Conservation (phyloP, 2,888 invertebrate genomes). For the Coleophora deauratella region DNA sequence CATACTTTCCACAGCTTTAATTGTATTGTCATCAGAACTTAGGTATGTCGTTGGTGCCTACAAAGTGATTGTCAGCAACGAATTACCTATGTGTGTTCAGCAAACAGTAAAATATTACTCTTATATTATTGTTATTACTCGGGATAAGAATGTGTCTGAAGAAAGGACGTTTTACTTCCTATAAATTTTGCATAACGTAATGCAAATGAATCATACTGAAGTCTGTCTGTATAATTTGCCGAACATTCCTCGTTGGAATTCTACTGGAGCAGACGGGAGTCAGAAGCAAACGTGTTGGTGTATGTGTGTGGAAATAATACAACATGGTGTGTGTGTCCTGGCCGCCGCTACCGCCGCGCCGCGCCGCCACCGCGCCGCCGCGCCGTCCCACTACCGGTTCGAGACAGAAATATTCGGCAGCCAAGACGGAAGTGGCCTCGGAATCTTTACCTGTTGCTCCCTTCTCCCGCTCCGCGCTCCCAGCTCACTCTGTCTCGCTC, state of each 20-base stretch:
- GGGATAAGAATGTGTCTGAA: too few relatives aligned
- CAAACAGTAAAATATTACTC: too few relatives aligned
- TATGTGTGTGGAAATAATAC: slow-evolving; percentile 9
- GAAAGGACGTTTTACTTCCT: too few relatives aligned
- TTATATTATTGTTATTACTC: too few relatives aligned
- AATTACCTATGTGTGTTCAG: too few relatives aligned
- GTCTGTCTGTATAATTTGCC: slow-evolving; percentile 2
- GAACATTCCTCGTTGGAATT: slow-evolving; percentile 4
- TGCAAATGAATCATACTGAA: background rate
- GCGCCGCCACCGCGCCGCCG: too few relatives aligned
- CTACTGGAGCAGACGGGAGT: slow-evolving; percentile 16
- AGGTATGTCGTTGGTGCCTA: too few relatives aligned
- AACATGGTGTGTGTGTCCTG: slow-evolving; percentile 55
- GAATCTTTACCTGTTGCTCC: slow-evolving; percentile 75
- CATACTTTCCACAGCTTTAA: too few relatives aligned
- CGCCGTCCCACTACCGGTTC: slow-evolving; percentile 73
- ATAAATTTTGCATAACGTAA: too few relatives aligned
- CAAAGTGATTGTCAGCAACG: too few relatives aligned
- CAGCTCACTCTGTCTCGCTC: slow-evolving; percentile 46
- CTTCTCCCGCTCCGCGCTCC: slow-evolving; percentile 60
- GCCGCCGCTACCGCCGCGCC: too few relatives aligned
- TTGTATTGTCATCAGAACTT: too few relatives aligned
- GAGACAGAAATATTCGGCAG: slow-evolving; percentile 74
- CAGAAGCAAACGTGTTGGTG: slow-evolving; percentile 11
- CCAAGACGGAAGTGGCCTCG: slow-evolving; percentile 75